Percentiles rank a stretch among this genome's conserved stretches.
These are phyloP conservation scores for Cettia cetti DNA, from an alignment of 2,113 vertebrate genomes.

Conservation along the genomic window DNA sequence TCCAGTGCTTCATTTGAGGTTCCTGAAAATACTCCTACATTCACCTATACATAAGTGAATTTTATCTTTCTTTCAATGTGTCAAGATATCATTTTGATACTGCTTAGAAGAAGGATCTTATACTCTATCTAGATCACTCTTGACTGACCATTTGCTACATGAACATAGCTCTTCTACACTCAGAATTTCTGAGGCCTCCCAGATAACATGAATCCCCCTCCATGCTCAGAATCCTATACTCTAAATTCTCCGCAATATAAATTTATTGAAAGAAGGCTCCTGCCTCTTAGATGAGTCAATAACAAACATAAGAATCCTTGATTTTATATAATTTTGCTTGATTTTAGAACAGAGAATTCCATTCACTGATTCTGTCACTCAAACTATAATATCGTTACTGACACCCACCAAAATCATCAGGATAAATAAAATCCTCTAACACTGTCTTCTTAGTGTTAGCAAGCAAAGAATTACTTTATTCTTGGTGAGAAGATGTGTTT, in stretches of 20 bases:
- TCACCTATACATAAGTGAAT: background rate
- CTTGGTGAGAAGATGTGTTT: background rate
- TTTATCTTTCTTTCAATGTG: background rate
- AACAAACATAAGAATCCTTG: background rate
- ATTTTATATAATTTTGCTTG: background rate
- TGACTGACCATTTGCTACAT: background rate
- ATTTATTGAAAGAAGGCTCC: background rate
- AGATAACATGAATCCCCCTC: background rate
- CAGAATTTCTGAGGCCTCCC: background rate
- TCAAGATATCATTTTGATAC: background rate
- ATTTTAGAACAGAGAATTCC: background rate
- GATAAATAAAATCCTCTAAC: background rate
- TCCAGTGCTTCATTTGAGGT: background rate
- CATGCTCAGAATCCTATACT: background rate
- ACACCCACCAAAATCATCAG: background rate
- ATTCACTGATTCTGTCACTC: background rate
- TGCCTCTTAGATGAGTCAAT: background rate
- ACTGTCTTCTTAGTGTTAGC: background rate
- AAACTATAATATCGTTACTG: background rate
- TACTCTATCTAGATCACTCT: background rate
- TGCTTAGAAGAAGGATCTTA: background rate
- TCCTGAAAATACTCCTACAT: background rate
- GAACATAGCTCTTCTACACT: background rate
- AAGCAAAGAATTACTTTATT: background rate
- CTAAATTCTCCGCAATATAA: background rate